phyloP scores from a whole-genome alignment of 2,113 vertebrate genomes.

The Micromys minutus region DNA sequence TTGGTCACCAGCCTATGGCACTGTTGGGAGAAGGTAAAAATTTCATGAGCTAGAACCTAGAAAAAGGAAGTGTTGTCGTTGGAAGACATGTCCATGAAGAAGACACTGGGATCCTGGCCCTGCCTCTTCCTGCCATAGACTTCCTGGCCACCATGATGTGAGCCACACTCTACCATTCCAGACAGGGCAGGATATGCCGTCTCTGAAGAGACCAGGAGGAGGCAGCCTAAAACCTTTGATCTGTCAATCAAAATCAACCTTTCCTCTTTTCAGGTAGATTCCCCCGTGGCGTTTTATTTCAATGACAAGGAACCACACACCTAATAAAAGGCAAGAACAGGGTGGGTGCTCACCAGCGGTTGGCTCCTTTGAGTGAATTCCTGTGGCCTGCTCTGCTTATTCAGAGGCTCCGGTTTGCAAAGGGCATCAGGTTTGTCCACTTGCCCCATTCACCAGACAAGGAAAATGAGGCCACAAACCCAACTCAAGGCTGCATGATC shows the following conservation, averaged over 20 bases:
- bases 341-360: fast-evolving
- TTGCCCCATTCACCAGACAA: neutral
- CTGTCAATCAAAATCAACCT: neutral
- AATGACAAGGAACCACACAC: too few species aligned
- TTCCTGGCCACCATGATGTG: neutral
- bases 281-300: neutral
- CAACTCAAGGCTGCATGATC: neutral
- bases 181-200: neutral
- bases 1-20: neutral
- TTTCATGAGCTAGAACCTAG: too few species aligned
- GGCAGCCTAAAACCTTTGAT: neutral
- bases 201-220: neutral
- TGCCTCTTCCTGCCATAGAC: neutral
- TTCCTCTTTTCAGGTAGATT: neutral
- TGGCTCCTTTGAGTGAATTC: neutral
- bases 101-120: too few species aligned
- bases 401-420: too few species aligned
- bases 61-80: neutral
- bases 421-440: neutral
- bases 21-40: neutral
- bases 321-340: neutral
- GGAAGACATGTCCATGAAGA: neutral
- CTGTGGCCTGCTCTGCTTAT: neutral
- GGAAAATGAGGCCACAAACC: neutral
- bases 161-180: neutral